A percentile compares a stretch with the other conserved stretches of the same genome.
Evolutionary conservation across 1,140 invertebrate species (phyloP).

Genomic region (Drosophila hydei): DNA sequence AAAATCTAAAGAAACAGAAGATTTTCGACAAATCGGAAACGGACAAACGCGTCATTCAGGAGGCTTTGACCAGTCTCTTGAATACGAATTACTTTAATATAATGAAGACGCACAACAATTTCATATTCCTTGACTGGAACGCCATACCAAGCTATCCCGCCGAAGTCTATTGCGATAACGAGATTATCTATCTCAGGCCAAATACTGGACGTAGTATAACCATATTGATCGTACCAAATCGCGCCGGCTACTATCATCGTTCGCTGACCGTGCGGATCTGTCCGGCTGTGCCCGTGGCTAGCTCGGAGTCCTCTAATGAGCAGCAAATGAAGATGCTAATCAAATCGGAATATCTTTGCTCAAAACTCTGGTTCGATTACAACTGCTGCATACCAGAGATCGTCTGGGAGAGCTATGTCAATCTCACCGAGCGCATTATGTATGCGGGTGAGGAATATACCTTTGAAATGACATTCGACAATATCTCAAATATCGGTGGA

Average conservation of each 20-base stretch:
- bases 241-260: slow-evolving; percentile 58
- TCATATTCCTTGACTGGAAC: slow-evolving; percentile 79
- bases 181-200: slow-evolving; percentile 71
- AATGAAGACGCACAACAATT: slow-evolving; percentile 67
- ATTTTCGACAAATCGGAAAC: slow-evolving; percentile 72
- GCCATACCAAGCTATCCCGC: slow-evolving; percentile 65
- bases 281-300: slow-evolving; percentile 19
- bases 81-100: slow-evolving; percentile 62
- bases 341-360: slow-evolving; percentile 60
- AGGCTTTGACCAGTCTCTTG: slow-evolving; percentile 50
- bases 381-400: slow-evolving; percentile 67
- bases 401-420: slow-evolving; percentile 48
- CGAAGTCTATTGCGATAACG: slow-evolving; percentile 70
- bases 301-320: slow-evolving; percentile 30
- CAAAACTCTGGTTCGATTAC: slow-evolving; percentile 71
- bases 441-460: slow-evolving; percentile 67
- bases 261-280: slow-evolving; percentile 67
- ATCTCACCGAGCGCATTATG: slow-evolving; percentile 40
- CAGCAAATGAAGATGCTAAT: slow-evolving; percentile 33
- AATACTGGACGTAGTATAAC: slow-evolving; percentile 70
- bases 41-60: slow-evolving; percentile 68
- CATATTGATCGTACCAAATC: slow-evolving; percentile 71
- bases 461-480: slow-evolving; percentile 67
- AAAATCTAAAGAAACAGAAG: slow-evolving; percentile 57
- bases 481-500: slow-evolving; percentile 49